These are phyloP conservation scores for Ceratina australensis DNA, from an alignment of 1,140 invertebrate genomes.

Conservation along the genomic window DNA sequence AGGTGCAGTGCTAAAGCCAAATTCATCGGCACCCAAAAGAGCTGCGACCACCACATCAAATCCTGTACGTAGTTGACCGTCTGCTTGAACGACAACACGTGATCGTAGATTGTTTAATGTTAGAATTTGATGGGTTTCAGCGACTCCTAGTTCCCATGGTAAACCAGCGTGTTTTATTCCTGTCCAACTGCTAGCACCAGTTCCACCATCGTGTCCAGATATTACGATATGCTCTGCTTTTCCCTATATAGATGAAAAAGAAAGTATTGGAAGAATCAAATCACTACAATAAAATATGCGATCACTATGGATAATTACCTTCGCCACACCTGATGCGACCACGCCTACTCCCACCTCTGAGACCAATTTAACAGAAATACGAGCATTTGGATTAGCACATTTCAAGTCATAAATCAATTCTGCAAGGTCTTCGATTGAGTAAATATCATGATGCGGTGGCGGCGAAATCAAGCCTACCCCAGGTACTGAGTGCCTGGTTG, in stretches of 20 bases:
- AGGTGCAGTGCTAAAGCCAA: conserved; percentile 99
- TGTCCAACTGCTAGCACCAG: conserved; percentile 98
- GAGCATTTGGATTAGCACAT: conserved; percentile 96
- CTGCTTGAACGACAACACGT: conserved; percentile 95
- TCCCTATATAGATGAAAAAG: conserved; percentile 79
- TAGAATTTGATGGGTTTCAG: conserved; percentile 98
- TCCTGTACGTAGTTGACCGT: conserved; percentile 95
- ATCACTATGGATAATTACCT: conserved; percentile 80
- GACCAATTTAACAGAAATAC: conserved; percentile 98
- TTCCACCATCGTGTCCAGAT: conserved; percentile 99
- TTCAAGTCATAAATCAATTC: conserved; percentile 99
- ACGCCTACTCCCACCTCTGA: conserved; percentile 99
- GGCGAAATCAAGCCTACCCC: conserved; percentile 99
- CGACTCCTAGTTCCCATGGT: conserved; percentile 98
- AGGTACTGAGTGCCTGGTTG: conserved; percentile 95
- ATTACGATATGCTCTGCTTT: conserved; percentile 99
- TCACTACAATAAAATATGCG: not conserved
- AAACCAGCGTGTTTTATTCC: conserved; percentile 96
- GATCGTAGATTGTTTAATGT: conserved; percentile 97
- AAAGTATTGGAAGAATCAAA: not conserved
- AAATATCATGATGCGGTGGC: conserved; percentile 99
- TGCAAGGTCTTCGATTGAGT: conserved; percentile 99
- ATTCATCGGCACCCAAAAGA: conserved; percentile 97
- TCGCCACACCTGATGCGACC: conserved; percentile 98
- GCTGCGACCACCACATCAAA: conserved; percentile 98